Conservation (phyloP, 2,113 vertebrate species). For the Scophthalmus maximus region DNA sequence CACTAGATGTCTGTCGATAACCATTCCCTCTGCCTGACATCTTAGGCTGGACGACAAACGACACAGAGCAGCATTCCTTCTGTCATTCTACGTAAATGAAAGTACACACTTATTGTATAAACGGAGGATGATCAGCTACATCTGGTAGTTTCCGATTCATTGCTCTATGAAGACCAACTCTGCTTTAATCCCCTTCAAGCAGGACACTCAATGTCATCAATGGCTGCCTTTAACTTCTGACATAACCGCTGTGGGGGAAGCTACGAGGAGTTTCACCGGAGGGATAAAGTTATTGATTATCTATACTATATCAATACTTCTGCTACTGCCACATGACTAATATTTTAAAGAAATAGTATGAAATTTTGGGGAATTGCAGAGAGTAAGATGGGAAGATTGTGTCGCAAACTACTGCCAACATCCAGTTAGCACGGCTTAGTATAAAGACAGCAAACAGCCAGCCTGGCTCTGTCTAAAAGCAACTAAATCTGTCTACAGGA, state of each 20-base stretch:
- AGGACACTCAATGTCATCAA: no score
- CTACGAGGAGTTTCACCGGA: no score
- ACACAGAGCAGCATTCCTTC: background rate
- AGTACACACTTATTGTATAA: background rate
- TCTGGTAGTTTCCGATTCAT: no score
- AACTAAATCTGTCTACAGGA: background rate
- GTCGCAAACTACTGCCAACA: no score
- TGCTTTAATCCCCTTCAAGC: no score
- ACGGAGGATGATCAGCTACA: background rate
- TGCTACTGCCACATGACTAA: background rate
- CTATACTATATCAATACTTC: background rate
- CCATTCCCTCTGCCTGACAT: background rate
- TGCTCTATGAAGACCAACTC: no score
- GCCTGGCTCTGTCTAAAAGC: background rate
- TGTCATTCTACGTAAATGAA: background rate
- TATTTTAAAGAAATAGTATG: background rate
- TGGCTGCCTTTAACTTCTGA: no score
- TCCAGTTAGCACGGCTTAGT: background rate
- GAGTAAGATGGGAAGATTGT: background rate
- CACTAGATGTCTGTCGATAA: slow-evolving; percentile 32
- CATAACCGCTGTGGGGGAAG: no score
- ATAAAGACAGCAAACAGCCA: no score
- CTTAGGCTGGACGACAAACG: background rate
- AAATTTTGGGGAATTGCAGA: background rate
- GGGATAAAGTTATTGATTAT: background rate